phyloP scores from a whole-genome alignment of 1,140 invertebrate species.

The Mycetomoellerius zeteki region DNA sequence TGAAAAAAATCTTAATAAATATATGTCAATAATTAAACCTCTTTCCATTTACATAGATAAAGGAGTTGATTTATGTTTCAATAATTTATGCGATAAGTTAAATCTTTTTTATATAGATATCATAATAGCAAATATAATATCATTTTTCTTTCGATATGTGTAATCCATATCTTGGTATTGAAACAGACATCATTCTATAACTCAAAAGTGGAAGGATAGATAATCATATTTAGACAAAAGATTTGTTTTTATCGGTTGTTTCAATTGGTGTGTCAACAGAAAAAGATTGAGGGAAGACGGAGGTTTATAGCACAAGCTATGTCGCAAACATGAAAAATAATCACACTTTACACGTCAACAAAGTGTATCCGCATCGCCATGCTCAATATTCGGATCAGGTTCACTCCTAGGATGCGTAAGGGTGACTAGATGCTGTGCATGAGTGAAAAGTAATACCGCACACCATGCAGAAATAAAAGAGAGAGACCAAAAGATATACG shows the following conservation, averaged over 20 bases:
- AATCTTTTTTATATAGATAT: not conserved
- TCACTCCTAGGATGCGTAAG: slow-evolving; percentile 42
- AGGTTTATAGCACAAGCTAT: slow-evolving; percentile 10
- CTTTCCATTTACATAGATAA: not conserved
- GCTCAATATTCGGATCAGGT: slow-evolving; percentile 57
- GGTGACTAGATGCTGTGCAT: slow-evolving; percentile 47
- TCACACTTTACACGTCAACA: slow-evolving; percentile 29
- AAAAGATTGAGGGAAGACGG: not conserved
- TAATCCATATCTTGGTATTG: not conserved
- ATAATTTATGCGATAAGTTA: slow-evolving; percentile 1
- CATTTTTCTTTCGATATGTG: not conserved
- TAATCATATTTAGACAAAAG: not conserved
- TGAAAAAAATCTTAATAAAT: not conserved
- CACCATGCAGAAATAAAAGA: slow-evolving; percentile 73
- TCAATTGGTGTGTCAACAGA: not conserved
- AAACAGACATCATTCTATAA: not conserved
- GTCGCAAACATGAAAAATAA: slow-evolving; percentile 46
- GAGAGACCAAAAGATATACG: slow-evolving; percentile 53
- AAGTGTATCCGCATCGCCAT: slow-evolving; percentile 51
- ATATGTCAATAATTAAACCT: not conserved
- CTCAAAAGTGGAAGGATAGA: not conserved
- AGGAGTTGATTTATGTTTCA: not conserved
- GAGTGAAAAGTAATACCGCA: slow-evolving; percentile 67
- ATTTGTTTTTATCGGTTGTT: not conserved
- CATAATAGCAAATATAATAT: not conserved